Conservation (phyloP, 2,888 invertebrate genomes). For the Calameuta pallipes region DNA sequence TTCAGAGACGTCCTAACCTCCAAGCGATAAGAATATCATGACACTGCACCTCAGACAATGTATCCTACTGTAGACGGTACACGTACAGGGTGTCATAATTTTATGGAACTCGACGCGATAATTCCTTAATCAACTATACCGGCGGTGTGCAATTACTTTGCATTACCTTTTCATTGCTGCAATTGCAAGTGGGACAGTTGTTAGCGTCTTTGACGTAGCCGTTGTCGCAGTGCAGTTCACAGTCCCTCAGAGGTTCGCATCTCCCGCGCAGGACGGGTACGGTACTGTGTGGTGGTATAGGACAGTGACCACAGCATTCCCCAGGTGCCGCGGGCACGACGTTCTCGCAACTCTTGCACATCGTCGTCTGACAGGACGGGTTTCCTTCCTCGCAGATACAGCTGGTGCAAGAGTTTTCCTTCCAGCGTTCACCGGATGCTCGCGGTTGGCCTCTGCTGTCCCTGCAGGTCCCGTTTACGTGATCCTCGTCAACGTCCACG, state of each 20-base stretch:
- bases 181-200: slow-evolving; percentile 49
- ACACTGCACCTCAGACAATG: background rate
- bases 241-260: slow-evolving; percentile 38
- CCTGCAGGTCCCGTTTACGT: slow-evolving; percentile 35
- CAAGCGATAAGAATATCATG: background rate
- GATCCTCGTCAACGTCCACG: slow-evolving; percentile 36
- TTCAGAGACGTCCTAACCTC: background rate
- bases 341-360: slow-evolving; percentile 58
- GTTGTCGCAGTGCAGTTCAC: slow-evolving; percentile 45
- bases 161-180: slow-evolving; percentile 34
- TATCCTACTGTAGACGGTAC: background rate
- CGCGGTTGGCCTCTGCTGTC: slow-evolving; percentile 35
- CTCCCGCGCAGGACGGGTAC: slow-evolving; percentile 9
- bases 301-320: slow-evolving; percentile 57
- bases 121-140: background rate
- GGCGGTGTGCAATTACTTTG: background rate
- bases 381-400: slow-evolving; percentile 52
- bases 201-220: slow-evolving; percentile 37
- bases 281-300: slow-evolving; percentile 32
- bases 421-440: slow-evolving; percentile 45
- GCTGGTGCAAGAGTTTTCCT: slow-evolving; percentile 45
- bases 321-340: slow-evolving; percentile 44
- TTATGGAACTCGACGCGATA: background rate
- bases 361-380: slow-evolving; percentile 49
- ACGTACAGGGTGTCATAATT: background rate